Conservation (phyloP, 2,888 invertebrate species). For the Epirrita christyi region DNA sequence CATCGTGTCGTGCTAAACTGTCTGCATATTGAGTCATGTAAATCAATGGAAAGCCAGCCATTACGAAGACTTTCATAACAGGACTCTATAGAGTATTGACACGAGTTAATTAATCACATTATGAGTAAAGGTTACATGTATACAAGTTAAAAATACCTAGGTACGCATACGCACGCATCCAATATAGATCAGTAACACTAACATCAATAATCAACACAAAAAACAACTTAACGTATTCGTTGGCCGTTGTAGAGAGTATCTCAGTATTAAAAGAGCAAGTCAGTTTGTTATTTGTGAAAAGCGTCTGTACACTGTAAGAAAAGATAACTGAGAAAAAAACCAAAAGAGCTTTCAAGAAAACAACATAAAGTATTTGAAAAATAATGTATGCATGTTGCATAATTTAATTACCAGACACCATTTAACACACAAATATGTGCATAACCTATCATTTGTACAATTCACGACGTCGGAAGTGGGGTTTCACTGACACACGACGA, state of each 20-base stretch:
- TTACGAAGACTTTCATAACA: slow-evolving; percentile 58
- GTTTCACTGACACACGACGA: slow-evolving; percentile 72
- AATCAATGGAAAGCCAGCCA: slow-evolving; percentile 65
- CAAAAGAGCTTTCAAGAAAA: not conserved
- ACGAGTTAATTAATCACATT: slow-evolving; percentile 56
- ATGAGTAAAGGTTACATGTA: slow-evolving; percentile 29
- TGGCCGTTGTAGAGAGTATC: no score
- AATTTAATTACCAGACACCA: slow-evolving; percentile 14
- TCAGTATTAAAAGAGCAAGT: no score
- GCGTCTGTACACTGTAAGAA: not conserved
- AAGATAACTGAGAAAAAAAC: not conserved
- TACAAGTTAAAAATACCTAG: not conserved
- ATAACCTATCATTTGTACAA: slow-evolving; percentile 39
- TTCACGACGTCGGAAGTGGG: slow-evolving; percentile 74
- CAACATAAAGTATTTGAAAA: not conserved
- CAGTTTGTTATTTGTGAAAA: not conserved
- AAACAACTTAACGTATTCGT: no score
- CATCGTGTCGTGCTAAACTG: slow-evolving; percentile 21
- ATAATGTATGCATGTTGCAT: not conserved
- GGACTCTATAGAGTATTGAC: slow-evolving; percentile 44
- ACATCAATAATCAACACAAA: no score
- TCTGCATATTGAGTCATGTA: slow-evolving; percentile 50
- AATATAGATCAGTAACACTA: no score
- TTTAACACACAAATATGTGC: slow-evolving; percentile 28
- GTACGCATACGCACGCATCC: no score